Percentiles rank a stretch among this genome's conserved stretches.
phyloP scores from a whole-genome alignment of 2,888 invertebrate species.

The Cyclophora punctaria region DNA sequence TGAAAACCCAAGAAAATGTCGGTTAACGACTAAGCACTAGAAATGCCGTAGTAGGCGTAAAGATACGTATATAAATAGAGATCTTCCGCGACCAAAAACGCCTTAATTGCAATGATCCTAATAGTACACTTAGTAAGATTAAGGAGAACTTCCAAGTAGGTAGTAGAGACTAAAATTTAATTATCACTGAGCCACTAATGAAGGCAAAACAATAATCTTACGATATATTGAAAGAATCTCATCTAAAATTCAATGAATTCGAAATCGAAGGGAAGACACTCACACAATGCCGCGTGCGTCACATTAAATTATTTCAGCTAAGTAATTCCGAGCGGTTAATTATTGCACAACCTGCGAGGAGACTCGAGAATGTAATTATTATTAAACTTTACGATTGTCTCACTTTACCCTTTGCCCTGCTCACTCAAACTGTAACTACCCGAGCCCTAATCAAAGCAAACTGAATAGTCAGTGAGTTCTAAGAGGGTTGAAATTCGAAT shows the following conservation, averaged over 20 bases:
- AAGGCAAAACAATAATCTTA: background rate
- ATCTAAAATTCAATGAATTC: background rate
- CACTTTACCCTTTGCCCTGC: conserved; percentile 67
- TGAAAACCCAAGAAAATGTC: too few species aligned
- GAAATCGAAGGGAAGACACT: conserved; percentile 8
- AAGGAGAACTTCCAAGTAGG: too few species aligned
- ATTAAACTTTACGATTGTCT: conserved; percentile 76
- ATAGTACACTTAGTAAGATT: too few species aligned
- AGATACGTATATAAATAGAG: too few species aligned
- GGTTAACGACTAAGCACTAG: too few species aligned
- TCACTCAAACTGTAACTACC: conserved; percentile 30
- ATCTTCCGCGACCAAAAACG: too few species aligned
- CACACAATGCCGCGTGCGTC: conserved; percentile 47
- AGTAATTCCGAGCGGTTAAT: conserved; percentile 75
- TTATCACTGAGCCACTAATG: background rate
- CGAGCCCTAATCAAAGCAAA: conserved; percentile 19
- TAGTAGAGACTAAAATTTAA: too few species aligned
- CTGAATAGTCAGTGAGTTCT: conserved; percentile 14
- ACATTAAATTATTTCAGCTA: conserved; percentile 75
- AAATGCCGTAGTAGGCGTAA: too few species aligned
- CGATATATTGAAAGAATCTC: background rate
- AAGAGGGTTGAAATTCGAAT: conserved; percentile 30
- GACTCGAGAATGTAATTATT: conserved; percentile 76
- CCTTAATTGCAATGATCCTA: too few species aligned
- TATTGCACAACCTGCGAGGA: conserved; percentile 72